Evolutionary conservation across 1,140 invertebrate genomes (phyloP), one percentile per base, ranked within the genome.

Genomic region (Argopecten irradians): DNA sequence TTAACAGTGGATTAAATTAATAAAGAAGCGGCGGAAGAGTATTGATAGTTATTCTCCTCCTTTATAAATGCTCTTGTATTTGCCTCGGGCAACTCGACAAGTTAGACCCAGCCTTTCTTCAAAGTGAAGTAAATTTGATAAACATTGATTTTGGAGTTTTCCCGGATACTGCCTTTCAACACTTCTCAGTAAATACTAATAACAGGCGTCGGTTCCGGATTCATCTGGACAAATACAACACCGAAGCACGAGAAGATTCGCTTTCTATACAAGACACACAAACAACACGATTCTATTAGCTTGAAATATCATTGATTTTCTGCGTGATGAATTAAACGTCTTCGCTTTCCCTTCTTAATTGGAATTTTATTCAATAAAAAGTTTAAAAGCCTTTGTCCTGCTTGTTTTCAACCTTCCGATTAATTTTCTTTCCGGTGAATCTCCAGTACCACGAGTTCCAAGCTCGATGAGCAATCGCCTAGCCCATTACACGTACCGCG

Each of bases 301-400:
- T 83, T 46, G 19, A 85, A 83, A 84, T 88, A 87, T 43, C 87
- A 90, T 90, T 90, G 89, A 90, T 90, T 92, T 90, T 89, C 87
- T 89, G 55, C 86, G 88, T 91, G 90, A 91, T 90, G 90, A 92
- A 92, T 92, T 91, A 91, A 87, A 92, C 90, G 92, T 91, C 92
- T 91, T 91, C 87, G 87, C 89, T 33, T 85, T 87, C 86, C 71
- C 87, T 84, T 88, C 87, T 90, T 91, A 92, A 92, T 92, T 90
- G 85, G 89, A 91, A 90, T 89, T 92, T 92, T 92, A 92, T 92
- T 92, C 84, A 92, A 92, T 92, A 92, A 92, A 92, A 91, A 87
- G 71, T 88, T 90, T 88, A 55, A 88, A 90, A 90, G 85, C 85
- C 85, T 88, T 90, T 87, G 87, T 88, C 28, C 85, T 86, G 85